Evolutionary conservation across 2,113 vertebrate species (phyloP), one percentile per base, ranked within the genome.

Genomic region (Stigmatopora nigra): DNA sequence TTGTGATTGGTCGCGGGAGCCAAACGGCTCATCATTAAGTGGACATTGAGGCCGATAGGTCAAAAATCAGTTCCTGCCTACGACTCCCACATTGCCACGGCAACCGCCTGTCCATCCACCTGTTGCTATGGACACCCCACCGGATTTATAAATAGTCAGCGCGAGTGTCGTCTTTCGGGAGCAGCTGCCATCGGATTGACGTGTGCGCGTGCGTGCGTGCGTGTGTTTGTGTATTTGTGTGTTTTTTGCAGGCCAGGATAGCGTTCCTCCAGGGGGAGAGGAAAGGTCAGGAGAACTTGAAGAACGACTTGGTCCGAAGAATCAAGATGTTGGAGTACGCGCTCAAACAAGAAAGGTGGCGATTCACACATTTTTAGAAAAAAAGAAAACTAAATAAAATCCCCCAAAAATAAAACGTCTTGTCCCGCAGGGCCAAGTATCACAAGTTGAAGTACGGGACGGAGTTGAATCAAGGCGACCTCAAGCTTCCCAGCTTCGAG

Each of bases 251-350:
- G 97, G 97, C 97, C 72, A 93, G 97, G 83, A 99, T 98, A 92
- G 97, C 97, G 1, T 98, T 99, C 91, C 92, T 99, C 74, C 97
- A 99, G 92, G 97, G 97, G 35, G 97, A 99, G 89, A 94, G 97
- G 85, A 99, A 98, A 86, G 97, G 97, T 85, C 97, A 99, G 90
- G 97, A 99, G 91, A 99, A 99, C 82, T 90, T 99, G 87, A 99
- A 99, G 93, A 98, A 98, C 79, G 97, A 99, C 87, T 92, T 99
- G 91, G 97, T 99, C 78, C 92, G 97, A 95, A 95, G 97, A 94
- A 99, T 99, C 91, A 99, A 99, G 84, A 99, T 99, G 97, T 94
- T 99, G 93, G 97, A 99, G 84, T 99, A 95, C 79, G 97, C 97
- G 85, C 92, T 99, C 91, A 99, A 99, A 86, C 97, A 99, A 90